Conservation (phyloP, 2,797 vertebrate species). For the Gambelia wislizenii region DNA sequence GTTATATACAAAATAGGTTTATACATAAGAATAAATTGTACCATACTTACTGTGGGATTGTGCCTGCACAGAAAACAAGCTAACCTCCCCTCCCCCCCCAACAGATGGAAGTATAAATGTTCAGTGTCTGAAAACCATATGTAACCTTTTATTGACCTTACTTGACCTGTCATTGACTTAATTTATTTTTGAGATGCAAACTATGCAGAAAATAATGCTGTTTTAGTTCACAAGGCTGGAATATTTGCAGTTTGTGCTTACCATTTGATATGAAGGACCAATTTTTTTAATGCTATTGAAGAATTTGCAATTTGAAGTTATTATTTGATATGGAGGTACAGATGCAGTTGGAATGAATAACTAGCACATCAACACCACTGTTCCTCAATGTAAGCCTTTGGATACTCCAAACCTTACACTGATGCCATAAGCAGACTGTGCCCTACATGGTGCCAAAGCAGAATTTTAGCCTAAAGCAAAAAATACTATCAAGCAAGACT, state of each 20-base stretch:
- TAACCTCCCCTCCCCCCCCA: neutral
- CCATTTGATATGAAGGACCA: neutral
- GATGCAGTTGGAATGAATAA: neutral
- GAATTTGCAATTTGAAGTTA: no score
- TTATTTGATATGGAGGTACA: neutral
- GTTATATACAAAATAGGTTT: neutral
- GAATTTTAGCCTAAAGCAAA: neutral
- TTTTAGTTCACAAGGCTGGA: neutral
- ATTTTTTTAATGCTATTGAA: no score
- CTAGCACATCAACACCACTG: neutral
- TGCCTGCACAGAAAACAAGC: neutral
- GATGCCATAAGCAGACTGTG: neutral
- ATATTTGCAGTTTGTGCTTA: neutral
- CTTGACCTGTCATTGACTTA: neutral
- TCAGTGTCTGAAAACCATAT: neutral
- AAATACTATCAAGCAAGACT: neutral
- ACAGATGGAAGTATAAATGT: neutral
- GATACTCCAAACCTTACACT: neutral
- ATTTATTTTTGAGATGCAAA: slow-evolving; percentile 15
- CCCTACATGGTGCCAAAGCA: neutral
- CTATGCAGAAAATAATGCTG: slow-evolving; percentile 1
- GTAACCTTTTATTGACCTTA: neutral
- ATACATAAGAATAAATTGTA: neutral
- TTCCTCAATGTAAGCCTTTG: neutral
- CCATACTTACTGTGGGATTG: neutral